Evolutionary conservation across 37 sponge, comb jelly and placozoan genomes (phyloP).

Genomic region (Aplysina aerophoba): DNA sequence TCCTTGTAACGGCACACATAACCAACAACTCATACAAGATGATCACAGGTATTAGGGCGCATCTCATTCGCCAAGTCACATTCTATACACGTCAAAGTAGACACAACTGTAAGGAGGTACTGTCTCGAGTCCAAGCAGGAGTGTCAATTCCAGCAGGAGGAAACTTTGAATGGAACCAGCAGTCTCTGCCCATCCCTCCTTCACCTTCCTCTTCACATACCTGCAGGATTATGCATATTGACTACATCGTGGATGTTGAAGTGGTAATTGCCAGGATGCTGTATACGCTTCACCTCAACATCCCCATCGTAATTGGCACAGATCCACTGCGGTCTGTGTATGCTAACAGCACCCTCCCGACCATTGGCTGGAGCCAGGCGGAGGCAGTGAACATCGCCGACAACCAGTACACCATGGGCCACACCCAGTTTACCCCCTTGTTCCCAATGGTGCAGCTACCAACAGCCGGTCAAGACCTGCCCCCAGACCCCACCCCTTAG

Average conservation of each 20-base stretch:
- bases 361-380: background rate
- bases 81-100: slow-evolving; percentile 43
- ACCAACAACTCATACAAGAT: slow-evolving; percentile 49
- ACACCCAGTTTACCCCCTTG: slow-evolving; percentile 35
- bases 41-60: slow-evolving; percentile 38
- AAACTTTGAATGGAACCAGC: slow-evolving; percentile 23
- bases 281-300: background rate
- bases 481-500: background rate
- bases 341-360: background rate
- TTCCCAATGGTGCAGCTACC: slow-evolving; percentile 9
- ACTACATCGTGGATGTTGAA: slow-evolving; percentile 10
- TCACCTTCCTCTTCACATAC: slow-evolving; percentile 23
- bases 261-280: background rate
- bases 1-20: slow-evolving; percentile 38
- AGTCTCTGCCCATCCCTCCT: slow-evolving; percentile 29
- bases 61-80: slow-evolving; percentile 2
- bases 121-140: background rate
- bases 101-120: background rate
- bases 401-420: slow-evolving; percentile 45
- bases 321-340: slow-evolving; percentile 21
- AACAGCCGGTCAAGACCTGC: background rate
- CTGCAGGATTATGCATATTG: background rate
- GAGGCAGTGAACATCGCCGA: slow-evolving; percentile 36
- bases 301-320: slow-evolving; percentile 16
- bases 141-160: background rate